Conservation (phyloP, 2,113 vertebrate genomes). For the Serilophus lunatus region DNA sequence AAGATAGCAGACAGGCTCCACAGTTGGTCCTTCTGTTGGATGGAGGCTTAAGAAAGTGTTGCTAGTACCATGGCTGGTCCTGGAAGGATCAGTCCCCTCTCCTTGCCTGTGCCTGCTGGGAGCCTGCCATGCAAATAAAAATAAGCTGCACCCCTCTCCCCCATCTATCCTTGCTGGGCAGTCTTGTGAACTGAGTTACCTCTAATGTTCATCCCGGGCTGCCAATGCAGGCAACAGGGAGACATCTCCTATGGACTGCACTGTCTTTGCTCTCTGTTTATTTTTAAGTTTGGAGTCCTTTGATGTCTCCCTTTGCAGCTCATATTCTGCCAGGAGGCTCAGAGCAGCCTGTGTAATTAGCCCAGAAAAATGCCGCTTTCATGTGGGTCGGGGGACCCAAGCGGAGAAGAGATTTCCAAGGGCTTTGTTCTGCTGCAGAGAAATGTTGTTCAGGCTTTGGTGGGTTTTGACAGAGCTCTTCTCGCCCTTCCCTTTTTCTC, state of each 20-base stretch:
- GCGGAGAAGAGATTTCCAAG: not conserved
- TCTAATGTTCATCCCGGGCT: rapidly evolving
- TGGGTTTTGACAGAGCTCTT: not conserved
- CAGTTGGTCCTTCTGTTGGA: not conserved
- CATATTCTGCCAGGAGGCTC: not conserved
- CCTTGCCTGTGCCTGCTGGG: not conserved
- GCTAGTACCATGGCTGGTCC: not conserved
- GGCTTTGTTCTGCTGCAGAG: not conserved
- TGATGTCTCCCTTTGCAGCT: conserved; percentile 29
- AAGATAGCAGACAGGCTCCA: not conserved
- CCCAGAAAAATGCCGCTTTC: not conserved
- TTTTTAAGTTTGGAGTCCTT: conserved; percentile 14
- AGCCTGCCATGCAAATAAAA: not conserved
- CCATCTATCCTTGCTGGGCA: not conserved
- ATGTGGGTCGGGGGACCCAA: conserved; percentile 22
- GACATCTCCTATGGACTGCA: rapidly evolving
- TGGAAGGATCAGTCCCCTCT: not conserved
- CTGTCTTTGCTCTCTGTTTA: not conserved
- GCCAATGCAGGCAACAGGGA: not conserved
- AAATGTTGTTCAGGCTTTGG: not conserved
- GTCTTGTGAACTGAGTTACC: not conserved
- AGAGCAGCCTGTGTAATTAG: not conserved
- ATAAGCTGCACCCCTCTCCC: not conserved
- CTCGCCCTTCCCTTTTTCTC: not conserved
- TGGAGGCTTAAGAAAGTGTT: not conserved